Evolutionary conservation across 2,113 vertebrate genomes (phyloP), one percentile per base, ranked within the genome.

Genomic region (Poicephalus meyeri): DNA sequence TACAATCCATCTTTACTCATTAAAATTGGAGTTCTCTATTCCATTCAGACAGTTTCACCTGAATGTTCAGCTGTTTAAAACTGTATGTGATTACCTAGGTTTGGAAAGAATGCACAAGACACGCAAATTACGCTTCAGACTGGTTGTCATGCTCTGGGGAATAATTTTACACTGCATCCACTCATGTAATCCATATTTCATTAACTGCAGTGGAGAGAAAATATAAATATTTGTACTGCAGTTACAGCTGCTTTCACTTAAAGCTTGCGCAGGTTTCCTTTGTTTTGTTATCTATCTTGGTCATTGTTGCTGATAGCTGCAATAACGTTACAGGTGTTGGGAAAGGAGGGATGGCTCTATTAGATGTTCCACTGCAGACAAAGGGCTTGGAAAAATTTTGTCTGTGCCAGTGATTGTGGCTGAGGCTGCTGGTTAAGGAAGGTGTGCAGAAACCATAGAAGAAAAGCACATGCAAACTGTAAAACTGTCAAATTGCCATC

Each of bases 141-240:
- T 23, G 83, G 84, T 93, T 96, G 89, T 78, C 18, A 1, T 79
- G 78, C 95, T 93, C 93, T 94, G 69, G 82, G 90, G 95, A 96
- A 86, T 91, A 94, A 97, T 97, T 95, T 90, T 97, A 91, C 23
- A 16, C 87, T 97, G 97, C 93, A 97, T 89, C 90, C 76, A 89
- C 94, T 96, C 87, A 39, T 73, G 80, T 88, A 97, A 93, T 96
- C 91, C 91, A 93, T 81, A 88, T 94, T 96, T 97, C 78, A 80
- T 96, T 95, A 97, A 88, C 95, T 92, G 91, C 88, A 94, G 61
- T 19, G 29, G 91, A 95, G 78, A 94, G 71, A 96, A 97, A 93
- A 70, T 89, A 95, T 61, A 96, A 93, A 93, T 92, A 96, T 95
- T 97, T 95, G 79, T 60, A 29, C 64, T 70, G 65, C 58, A 69